phyloP scores from a whole-genome alignment of 2,113 vertebrate species.

The Hydrolagus affinis region DNA sequence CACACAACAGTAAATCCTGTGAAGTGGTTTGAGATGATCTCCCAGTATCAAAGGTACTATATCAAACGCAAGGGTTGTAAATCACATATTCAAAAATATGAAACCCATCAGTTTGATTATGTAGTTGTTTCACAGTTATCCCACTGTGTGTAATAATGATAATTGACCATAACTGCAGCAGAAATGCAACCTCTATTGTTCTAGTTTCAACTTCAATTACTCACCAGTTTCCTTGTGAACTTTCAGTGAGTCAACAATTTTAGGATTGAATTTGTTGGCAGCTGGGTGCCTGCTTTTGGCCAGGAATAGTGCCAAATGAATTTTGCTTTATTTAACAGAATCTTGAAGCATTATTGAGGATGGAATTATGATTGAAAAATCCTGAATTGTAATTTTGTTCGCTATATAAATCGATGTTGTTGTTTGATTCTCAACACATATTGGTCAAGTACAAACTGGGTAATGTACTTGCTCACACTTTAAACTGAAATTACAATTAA shows the following conservation, averaged over 20 bases:
- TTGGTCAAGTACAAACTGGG: neutral
- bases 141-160: neutral
- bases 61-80: no score
- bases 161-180: neutral
- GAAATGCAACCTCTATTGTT: neutral
- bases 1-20: no score
- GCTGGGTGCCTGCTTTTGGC: neutral
- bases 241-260: neutral
- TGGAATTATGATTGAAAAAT: neutral
- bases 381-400: neutral
- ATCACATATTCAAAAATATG: no score
- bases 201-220: neutral
- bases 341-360: neutral
- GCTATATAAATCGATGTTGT: no score
- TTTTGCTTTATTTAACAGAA: neutral
- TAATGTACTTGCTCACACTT: neutral
- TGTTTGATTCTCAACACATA: neutral
- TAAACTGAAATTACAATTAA: no score
- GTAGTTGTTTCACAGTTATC: no score
- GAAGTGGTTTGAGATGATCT: no score
- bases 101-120: no score
- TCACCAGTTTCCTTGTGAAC: neutral
- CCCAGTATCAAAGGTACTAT: no score
- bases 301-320: neutral
- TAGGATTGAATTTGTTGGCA: neutral